A percentile compares a stretch with the other conserved stretches of the same genome.
These are phyloP conservation scores for Penaeus indicus DNA, from an alignment of 1,140 invertebrate species.

Conservation along the genomic window DNA sequence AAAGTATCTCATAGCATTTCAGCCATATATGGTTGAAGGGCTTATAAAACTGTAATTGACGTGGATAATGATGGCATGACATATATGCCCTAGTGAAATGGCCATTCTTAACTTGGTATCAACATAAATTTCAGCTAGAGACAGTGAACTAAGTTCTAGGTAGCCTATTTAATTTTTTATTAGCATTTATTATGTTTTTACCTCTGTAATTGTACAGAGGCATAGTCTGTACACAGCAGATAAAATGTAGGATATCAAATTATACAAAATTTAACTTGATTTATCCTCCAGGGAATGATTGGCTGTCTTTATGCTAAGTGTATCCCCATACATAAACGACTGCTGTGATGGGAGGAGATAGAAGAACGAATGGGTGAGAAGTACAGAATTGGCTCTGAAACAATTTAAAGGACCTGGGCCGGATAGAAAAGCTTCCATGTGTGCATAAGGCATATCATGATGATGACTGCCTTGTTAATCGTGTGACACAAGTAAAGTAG, in stretches of 20 bases:
- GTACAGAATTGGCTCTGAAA: constrained; percentile 94
- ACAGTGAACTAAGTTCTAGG: no score
- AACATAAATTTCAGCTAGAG: no score
- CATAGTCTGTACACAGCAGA: not conserved
- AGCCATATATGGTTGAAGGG: no score
- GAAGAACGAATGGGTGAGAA: constrained; percentile 96
- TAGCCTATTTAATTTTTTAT: no score
- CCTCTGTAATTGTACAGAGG: not conserved
- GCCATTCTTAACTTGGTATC: no score
- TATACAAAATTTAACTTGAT: constrained; percentile 2
- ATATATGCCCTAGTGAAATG: no score
- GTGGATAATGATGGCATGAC: no score
- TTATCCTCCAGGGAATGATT: constrained; percentile 89
- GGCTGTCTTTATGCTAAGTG: constrained; percentile 99
- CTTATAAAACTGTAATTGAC: no score
- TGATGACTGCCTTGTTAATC: constrained; percentile 97
- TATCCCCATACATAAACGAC: constrained; percentile 97
- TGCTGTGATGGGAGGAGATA: constrained; percentile 99
- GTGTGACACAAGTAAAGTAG: constrained; percentile 87
- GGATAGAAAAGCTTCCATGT: constrained; percentile 94
- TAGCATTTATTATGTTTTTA: not conserved
- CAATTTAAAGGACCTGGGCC: constrained; percentile 95
- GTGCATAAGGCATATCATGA: constrained; percentile 98
- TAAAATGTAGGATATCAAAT: not conserved
- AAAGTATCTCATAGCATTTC: no score